These are phyloP conservation scores for Taxidea taxus DNA, from an alignment of 2,113 vertebrate genomes.

Conservation along the genomic window DNA sequence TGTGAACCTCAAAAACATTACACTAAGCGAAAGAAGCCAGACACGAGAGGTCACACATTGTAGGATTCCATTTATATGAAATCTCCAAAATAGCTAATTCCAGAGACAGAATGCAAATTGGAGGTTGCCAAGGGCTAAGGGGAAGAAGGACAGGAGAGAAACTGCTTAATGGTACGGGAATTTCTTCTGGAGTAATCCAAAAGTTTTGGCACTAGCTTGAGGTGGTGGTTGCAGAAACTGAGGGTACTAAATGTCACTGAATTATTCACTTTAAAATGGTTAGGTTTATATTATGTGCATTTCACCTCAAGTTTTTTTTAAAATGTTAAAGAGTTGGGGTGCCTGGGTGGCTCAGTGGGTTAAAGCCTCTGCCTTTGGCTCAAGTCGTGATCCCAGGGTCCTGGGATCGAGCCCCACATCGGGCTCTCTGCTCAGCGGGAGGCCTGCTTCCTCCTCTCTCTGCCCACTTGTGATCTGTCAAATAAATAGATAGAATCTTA, in stretches of 20 bases:
- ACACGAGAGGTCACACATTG: neutral
- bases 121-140: neutral
- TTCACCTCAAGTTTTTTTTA: neutral
- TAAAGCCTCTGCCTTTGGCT: too few relatives aligned
- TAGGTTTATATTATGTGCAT: neutral
- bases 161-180: neutral
- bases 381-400: too few relatives aligned
- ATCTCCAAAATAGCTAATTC: neutral
- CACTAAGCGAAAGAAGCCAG: neutral
- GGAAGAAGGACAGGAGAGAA: neutral
- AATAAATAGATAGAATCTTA: too few relatives aligned
- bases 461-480: too few relatives aligned
- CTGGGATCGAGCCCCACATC: too few relatives aligned
- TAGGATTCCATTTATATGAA: neutral
- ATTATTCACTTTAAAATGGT: neutral
- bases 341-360: too few relatives aligned
- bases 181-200: neutral
- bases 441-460: too few relatives aligned
- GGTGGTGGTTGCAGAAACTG: neutral
- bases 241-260: neutral
- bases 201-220: neutral
- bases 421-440: too few relatives aligned
- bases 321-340: neutral
- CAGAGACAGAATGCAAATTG: neutral
- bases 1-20: neutral